A percentile compares a stretch with the other conserved stretches of the same genome.
phyloP scores from a whole-genome alignment of 2,888 invertebrate species.

The Gortyna flavago region DNA sequence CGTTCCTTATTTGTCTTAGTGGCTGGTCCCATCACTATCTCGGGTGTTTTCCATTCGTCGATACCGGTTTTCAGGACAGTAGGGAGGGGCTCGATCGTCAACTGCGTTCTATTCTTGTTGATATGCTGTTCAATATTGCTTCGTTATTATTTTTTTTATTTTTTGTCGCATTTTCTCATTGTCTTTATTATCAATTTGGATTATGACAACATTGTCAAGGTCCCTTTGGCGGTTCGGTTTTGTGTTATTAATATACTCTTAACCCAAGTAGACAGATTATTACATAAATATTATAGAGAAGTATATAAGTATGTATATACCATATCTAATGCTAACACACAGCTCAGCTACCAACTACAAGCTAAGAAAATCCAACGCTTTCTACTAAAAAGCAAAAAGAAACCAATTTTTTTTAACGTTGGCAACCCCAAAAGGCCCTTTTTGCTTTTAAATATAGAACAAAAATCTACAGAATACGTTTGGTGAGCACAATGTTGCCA shows the following conservation, averaged over 20 bases:
- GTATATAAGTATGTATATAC: conserved; percentile 73
- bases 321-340: conserved; percentile 77
- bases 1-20: conserved; percentile 80
- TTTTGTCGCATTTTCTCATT: conserved; percentile 67
- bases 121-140: conserved; percentile 86
- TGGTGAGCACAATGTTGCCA: conserved; percentile 90
- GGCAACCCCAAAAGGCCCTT: conserved; percentile 76
- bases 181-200: conserved; percentile 88
- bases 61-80: conserved; percentile 72
- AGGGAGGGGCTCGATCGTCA: conserved; percentile 87
- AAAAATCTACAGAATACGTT: conserved; percentile 73
- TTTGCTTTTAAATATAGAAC: conserved; percentile 80
- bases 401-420: conserved; percentile 67
- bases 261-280: conserved; percentile 73
- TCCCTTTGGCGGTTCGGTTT: conserved; percentile 66
- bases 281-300: conserved; percentile 74
- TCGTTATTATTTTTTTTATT: conserved; percentile 70
- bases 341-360: conserved; percentile 84
- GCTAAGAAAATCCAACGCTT: conserved; percentile 82
- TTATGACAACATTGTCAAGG: conserved; percentile 88
- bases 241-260: conserved; percentile 67
- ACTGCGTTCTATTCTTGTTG: conserved; percentile 88
- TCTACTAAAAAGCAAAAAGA: conserved; percentile 86
- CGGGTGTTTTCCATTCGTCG: conserved; percentile 84
- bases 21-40: conserved; percentile 81